Evolutionary conservation across 2,797 vertebrate species (phyloP), one percentile per base, ranked within the genome.

Genomic region (Scolopax rusticola): DNA sequence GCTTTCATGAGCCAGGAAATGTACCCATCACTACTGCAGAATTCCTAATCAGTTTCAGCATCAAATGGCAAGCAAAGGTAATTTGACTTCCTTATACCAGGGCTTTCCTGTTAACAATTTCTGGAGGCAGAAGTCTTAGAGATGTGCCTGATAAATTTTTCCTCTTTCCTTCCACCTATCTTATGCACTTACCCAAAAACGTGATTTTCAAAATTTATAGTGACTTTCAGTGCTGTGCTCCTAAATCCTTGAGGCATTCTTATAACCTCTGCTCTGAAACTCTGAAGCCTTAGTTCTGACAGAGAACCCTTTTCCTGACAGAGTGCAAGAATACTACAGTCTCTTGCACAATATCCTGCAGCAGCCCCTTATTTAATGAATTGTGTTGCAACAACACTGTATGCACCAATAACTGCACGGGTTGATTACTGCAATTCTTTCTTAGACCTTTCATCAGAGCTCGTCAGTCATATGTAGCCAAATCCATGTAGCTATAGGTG

Each of bases 291-390:
- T 84, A 59, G 25, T 67, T 94, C 77, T 67, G 40, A 70, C 47
- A 63, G 51, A 76, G 25, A 95, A 76, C 30, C 5, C 60, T 95
- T 84, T 84, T 88, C 45, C 74, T 76, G 51, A 77, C 51, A 82
- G 56, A 75, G 51, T 87, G 51, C 45, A 79, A 61, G 47, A 87
- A 84, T 75, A 76, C 87, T 70, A 84, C 43, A 82, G 9, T 59
- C 45, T 16, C 59, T 95, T 96, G 92, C 90, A 95, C 89, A 95
- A 96, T 85, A 89, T 94, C 64, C 93, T 95, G 68, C 75, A 92
- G 77, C 56, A 90, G 78, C 21, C 36, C 77, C 53, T 96, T 74
- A 74, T 70, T 89, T 94, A 77, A 85, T 81, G 90, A 70, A 61
- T 19, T 76, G 43, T 60, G 36, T 87, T 88, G 92, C 92, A 96